Conservation (phyloP, 1,140 invertebrate genomes). For the Lasioglossum baleicum region DNA sequence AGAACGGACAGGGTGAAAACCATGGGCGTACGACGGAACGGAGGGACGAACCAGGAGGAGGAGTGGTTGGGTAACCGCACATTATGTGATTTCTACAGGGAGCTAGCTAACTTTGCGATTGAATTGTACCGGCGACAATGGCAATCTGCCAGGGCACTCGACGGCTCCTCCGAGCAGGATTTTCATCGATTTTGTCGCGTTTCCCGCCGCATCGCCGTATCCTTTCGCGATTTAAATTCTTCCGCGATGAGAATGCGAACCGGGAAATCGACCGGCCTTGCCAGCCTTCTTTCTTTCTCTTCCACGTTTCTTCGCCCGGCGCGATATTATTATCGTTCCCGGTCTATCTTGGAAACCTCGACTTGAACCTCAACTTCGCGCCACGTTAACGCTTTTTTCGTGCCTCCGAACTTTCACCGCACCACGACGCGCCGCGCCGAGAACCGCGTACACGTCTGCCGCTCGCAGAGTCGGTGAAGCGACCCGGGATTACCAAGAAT, state of each 20-base stretch:
- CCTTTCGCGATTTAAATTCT: conserved; percentile 29
- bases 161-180: conserved; percentile 61
- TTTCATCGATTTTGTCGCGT: conserved; percentile 58
- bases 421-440: too few species aligned
- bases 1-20: conserved; percentile 35
- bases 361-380: too few species aligned
- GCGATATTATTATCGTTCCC: too few species aligned
- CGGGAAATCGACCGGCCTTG: neutral
- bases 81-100: conserved; percentile 80
- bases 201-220: conserved; percentile 19
- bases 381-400: too few species aligned
- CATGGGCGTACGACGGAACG: conserved; percentile 32
- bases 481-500: too few species aligned
- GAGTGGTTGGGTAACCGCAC: conserved; percentile 73
- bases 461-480: too few species aligned
- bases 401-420: too few species aligned
- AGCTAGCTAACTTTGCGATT: conserved; percentile 78
- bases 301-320: too few species aligned
- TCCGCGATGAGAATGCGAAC: conserved; percentile 32
- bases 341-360: too few species aligned
- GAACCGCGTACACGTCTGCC: too few species aligned
- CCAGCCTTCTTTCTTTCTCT: too few species aligned
- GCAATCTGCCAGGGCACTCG: conserved; percentile 73
- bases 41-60: conserved; percentile 24
- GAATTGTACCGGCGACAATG: conserved; percentile 78